Percentiles rank a stretch among this genome's conserved stretches.
phyloP scores from a whole-genome alignment of 2,797 vertebrate species.

The Mionectes olivaceus region DNA sequence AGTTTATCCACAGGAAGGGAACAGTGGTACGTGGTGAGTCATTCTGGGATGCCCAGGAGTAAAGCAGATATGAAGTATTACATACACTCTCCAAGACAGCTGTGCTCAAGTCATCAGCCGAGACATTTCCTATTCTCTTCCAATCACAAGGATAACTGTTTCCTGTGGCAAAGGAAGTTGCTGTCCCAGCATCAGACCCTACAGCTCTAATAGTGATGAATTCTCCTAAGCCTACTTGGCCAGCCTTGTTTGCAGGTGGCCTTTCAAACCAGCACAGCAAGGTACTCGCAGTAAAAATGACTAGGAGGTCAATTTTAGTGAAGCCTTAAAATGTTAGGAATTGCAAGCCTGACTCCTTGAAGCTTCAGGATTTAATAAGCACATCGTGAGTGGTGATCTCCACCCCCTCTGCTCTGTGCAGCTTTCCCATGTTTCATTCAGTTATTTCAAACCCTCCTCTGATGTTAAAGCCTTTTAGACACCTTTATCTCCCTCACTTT shows the following conservation, averaged over 20 bases:
- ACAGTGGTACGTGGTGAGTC: background rate
- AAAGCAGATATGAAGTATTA: background rate
- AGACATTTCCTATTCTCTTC: background rate
- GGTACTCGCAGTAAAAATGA: background rate
- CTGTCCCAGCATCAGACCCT: background rate
- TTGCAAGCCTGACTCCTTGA: background rate
- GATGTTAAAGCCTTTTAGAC: conserved; percentile 16
- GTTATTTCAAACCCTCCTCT: conserved; percentile 5
- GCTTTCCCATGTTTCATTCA: background rate
- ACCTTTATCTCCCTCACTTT: background rate
- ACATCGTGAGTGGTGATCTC: background rate
- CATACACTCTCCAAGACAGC: background rate
- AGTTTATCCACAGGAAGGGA: background rate
- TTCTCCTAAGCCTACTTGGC: background rate
- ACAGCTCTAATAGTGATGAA: background rate
- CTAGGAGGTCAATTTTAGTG: background rate
- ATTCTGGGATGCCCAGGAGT: background rate
- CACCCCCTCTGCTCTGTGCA: background rate
- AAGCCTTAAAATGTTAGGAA: background rate
- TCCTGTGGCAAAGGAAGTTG: background rate
- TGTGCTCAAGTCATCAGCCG: background rate
- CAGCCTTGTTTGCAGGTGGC: background rate
- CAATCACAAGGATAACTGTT: background rate
- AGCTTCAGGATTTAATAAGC: background rate
- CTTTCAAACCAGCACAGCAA: background rate